Evolutionary conservation across 2,888 invertebrate species (phyloP).

Genomic region (Cyclophora punctaria): DNA sequence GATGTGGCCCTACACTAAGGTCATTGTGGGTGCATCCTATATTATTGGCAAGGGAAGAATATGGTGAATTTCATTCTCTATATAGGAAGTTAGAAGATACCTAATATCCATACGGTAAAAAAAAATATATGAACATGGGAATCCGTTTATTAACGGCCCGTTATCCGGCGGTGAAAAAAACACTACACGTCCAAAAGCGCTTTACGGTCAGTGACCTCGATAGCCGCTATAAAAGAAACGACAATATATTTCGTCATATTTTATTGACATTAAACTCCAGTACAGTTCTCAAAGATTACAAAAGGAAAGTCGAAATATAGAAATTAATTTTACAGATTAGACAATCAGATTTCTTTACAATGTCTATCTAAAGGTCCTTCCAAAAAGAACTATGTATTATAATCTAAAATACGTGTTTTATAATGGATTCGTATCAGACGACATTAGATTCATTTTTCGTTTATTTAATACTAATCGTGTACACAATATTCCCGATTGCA

Average conservation of each 20-base stretch:
- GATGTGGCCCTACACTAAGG: too few relatives aligned
- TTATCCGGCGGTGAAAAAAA: too few relatives aligned
- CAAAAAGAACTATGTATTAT: conserved; percentile 6
- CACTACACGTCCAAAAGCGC: too few relatives aligned
- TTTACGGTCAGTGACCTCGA: too few relatives aligned
- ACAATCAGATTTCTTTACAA: conserved; percentile 31
- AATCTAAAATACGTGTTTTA: conserved; percentile 21
- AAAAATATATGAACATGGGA: too few relatives aligned
- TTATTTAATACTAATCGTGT: too few relatives aligned
- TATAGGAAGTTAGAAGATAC: too few relatives aligned
- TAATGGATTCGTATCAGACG: conserved; percentile 6
- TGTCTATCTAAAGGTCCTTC: conserved; percentile 35
- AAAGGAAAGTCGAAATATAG: conserved; percentile 39
- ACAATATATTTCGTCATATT: conserved; percentile 23
- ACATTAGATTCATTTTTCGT: conserved; percentile 5
- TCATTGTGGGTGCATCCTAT: too few relatives aligned
- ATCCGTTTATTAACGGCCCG: too few relatives aligned
- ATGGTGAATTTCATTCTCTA: too few relatives aligned
- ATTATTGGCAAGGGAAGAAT: too few relatives aligned
- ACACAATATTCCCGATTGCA: conserved; percentile 6
- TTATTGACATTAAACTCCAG: conserved; percentile 62
- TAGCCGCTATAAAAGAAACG: background rate
- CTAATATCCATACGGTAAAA: too few relatives aligned
- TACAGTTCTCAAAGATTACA: conserved; percentile 47
- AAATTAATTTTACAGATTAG: conserved; percentile 30